Evolutionary conservation across 1,140 invertebrate species (phyloP).

Genomic region (Pogonomyrmex barbatus): DNA sequence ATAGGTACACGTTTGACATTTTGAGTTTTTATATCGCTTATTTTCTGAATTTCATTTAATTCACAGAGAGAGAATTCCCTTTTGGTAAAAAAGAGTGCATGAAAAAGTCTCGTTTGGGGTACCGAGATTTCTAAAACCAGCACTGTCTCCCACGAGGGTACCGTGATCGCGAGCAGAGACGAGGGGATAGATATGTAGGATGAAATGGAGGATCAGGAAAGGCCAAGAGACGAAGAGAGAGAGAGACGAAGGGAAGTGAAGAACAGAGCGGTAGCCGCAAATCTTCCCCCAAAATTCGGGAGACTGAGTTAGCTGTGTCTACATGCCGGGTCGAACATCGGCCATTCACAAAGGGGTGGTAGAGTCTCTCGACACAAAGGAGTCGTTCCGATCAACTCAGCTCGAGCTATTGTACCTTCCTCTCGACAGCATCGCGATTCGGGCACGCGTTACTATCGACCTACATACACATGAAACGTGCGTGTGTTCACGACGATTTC

Average conservation of each 20-base stretch:
- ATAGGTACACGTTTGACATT: not conserved
- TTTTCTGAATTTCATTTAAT: not conserved
- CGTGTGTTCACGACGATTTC: not conserved
- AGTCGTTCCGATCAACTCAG: slow-evolving; percentile 71
- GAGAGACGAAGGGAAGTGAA: slow-evolving; percentile 17
- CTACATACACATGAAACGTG: slow-evolving; percentile 22
- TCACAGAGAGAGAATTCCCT: not conserved
- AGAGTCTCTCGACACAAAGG: slow-evolving; percentile 59
- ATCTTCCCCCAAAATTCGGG: slow-evolving; percentile 65
- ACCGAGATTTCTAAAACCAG: slow-evolving; percentile 21
- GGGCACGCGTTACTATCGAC: slow-evolving; percentile 41
- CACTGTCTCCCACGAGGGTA: slow-evolving; percentile 22
- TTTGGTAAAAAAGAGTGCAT: not conserved
- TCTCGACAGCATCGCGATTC: slow-evolving; percentile 58
- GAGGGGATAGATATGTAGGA: slow-evolving; percentile 11
- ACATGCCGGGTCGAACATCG: slow-evolving; percentile 57
- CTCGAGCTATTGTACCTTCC: slow-evolving; percentile 54
- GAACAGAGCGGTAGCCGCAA: slow-evolving; percentile 38
- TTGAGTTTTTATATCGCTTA: not conserved
- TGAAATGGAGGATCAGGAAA: slow-evolving; percentile 35
- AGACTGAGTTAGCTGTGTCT: slow-evolving; percentile 65
- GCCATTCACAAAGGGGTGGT: slow-evolving; percentile 67
- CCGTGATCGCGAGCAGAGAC: slow-evolving; percentile 8
- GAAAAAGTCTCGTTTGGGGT: not conserved
- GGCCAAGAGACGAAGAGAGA: not conserved